Evolutionary conservation across 2,113 vertebrate species (phyloP).

Genomic region (Podiceps cristatus): DNA sequence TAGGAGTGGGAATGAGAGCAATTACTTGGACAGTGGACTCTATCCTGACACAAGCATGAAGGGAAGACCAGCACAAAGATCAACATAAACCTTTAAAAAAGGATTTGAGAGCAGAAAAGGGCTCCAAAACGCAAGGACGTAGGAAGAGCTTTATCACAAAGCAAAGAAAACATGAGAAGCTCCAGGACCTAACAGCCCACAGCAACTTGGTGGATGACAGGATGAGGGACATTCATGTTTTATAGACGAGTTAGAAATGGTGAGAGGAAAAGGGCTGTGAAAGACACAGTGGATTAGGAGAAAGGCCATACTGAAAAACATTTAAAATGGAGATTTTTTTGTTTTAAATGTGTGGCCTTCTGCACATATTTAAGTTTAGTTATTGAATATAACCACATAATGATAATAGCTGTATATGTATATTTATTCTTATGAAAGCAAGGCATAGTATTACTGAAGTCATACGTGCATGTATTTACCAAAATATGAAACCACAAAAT

Average conservation of each 20-base stretch:
- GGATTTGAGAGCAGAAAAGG: neutral
- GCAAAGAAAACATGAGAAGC: neutral
- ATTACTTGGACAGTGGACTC: neutral
- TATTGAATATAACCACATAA: neutral
- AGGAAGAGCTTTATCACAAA: neutral
- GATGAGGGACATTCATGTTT: neutral
- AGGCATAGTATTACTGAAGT: neutral
- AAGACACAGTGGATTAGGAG: neutral
- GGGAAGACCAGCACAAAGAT: neutral
- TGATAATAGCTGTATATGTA: neutral
- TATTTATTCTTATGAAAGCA: neutral
- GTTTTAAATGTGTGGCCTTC: neutral
- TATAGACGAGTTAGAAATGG: neutral
- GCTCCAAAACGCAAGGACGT: accelerated
- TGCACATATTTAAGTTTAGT: neutral
- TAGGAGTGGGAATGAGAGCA: neutral
- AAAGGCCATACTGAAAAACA: neutral
- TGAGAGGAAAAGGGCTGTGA: neutral
- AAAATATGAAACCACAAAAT: neutral
- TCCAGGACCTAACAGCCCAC: neutral
- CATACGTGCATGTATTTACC: neutral
- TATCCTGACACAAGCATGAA: neutral
- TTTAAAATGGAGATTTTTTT: neutral
- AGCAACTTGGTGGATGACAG: neutral
- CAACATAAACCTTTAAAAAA: neutral